Base-by-base conservation (phyloP, 1,140 invertebrate genomes). In the Aphidius gifuensis region DNA sequence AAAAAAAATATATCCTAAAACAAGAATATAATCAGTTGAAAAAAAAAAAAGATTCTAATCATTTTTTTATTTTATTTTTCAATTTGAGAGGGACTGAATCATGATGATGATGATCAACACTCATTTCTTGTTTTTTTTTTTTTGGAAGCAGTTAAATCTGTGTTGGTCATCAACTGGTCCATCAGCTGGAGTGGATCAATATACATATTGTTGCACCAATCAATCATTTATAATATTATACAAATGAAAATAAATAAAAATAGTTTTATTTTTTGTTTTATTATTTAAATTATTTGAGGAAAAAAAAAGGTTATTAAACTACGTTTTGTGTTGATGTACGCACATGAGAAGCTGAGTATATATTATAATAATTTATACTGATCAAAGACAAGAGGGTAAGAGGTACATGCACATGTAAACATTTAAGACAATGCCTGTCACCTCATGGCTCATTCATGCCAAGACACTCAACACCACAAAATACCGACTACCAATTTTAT, bases 391-490 rank as follows among this genome's bases (percentile, higher is more conserved):
- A 42, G 62, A 53, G 51, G 66, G 57, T 46, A 64, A 42, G 44
- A 53, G 46, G 54, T 61, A 58, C 50, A 64, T 66, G 66, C 66
- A 69, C 60, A 73, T 68, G 72, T 71, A 72, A 74, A 71, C 46
- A 70, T 65, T 65, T 60, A 65, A 74, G 72, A 78, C 74, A 78
- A 78, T 78, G 66, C 62, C 71, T 77, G 76, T 78, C 76, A 75
- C 74, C 74, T 76, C 16, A 16, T 16, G 16, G 23, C 2, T 32
- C 71, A 78, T 77, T 78, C 76, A 78, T 65, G 73, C 77, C 74
- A 77, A 75, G 39, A 65, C 66, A 58, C 66, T 68, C 23, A 32
- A 56, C 56, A 58, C 61, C 64, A 73, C 61, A 7, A 7, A 2
- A n/a, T 43, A n/a, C 11, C 3, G 72, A 74, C 72, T 76, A 77